Conservation (phyloP, 1,140 invertebrate genomes). For the Marisa cornuarietis region DNA sequence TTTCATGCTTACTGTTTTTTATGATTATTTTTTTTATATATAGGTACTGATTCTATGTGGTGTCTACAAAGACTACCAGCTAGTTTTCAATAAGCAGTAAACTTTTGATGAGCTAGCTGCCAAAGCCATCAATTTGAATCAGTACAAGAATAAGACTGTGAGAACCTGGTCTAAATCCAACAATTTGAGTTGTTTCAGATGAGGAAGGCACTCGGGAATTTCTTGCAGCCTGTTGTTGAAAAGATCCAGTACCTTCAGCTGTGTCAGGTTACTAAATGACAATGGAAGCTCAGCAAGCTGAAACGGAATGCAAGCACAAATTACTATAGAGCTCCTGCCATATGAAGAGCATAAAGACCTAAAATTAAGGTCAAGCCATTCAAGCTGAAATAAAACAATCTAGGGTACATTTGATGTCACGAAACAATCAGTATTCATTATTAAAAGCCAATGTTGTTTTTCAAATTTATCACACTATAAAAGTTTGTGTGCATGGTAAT, state of each 20-base stretch:
- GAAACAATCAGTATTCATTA: no score
- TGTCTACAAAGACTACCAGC: not conserved
- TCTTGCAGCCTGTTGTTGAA: conserved; percentile 54
- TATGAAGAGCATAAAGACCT: not conserved
- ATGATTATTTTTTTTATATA: no score
- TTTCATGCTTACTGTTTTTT: no score
- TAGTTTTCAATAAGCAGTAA: not conserved
- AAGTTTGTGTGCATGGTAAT: no score
- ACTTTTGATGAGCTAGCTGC: no score
- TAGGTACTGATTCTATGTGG: not conserved
- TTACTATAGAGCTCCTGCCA: not conserved
- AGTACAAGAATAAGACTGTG: not conserved
- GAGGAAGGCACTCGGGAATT: conserved; percentile 43
- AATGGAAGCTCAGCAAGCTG: conserved; percentile 57
- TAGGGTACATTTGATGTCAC: no score
- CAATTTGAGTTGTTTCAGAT: conserved; percentile 44
- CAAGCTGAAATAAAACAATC: no score
- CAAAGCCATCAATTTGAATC: no score
- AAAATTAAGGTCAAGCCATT: not conserved
- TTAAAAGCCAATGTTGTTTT: no score
- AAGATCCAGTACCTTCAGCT: conserved; percentile 53
- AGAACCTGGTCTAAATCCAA: conserved; percentile 52
- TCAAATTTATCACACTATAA: no score
- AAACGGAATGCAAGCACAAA: conserved; percentile 11
- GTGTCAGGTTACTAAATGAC: conserved; percentile 49